phyloP scores from a whole-genome alignment of 2,888 invertebrate species.

The Xestia ashworthii region DNA sequence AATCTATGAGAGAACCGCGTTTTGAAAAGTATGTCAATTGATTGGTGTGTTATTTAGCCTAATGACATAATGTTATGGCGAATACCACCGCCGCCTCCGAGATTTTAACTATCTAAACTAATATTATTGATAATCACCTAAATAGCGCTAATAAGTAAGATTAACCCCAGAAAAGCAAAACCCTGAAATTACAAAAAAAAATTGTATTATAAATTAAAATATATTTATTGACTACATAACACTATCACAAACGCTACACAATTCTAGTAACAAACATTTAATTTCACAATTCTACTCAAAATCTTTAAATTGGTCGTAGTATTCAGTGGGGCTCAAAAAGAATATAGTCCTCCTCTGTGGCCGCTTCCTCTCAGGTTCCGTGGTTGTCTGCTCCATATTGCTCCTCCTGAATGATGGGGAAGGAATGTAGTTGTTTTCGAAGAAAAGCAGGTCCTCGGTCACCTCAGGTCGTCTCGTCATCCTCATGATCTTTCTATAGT shows the following conservation, averaged over 20 bases:
- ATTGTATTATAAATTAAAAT: slow-evolving; percentile 12
- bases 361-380: slow-evolving; percentile 57
- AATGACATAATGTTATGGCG: no score
- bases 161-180: not conserved
- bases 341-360: slow-evolving; percentile 79
- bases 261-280: not conserved
- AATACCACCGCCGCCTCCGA: no score
- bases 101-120: not conserved
- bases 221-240: slow-evolving; percentile 42
- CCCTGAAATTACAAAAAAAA: slow-evolving; percentile 15
- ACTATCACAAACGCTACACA: slow-evolving; percentile 15
- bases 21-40: no score
- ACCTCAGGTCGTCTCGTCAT: slow-evolving; percentile 36
- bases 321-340: slow-evolving; percentile 83
- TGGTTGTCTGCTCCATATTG: slow-evolving; percentile 37
- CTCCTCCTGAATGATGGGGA: slow-evolving; percentile 49
- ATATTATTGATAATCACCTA: not conserved
- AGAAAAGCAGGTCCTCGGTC: slow-evolving; percentile 24
- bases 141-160: not conserved
- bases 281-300: no score
- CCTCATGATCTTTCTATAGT: slow-evolving; percentile 38
- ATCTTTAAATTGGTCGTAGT: slow-evolving; percentile 72
- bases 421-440: slow-evolving; percentile 54
- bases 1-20: no score
- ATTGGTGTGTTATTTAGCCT: no score